phyloP scores from a whole-genome alignment of 2,888 invertebrate species.

The Clusia tigrina region DNA sequence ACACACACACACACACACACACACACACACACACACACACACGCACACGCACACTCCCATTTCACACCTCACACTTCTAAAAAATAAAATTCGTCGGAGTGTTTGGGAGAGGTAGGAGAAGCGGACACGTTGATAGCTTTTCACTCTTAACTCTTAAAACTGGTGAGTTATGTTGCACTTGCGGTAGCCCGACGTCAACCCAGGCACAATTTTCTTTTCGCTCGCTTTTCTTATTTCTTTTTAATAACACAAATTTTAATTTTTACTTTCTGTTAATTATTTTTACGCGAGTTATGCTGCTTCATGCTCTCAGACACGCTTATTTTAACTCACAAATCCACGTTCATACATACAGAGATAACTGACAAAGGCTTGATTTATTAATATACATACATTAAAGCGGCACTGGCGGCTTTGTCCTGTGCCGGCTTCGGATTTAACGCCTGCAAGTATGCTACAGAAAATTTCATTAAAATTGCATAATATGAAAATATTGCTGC shows the following conservation, averaged over 20 bases:
- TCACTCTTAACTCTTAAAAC: not conserved
- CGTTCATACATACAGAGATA: not conserved
- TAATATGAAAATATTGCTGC: not conserved
- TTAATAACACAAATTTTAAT: not conserved
- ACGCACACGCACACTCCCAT: too few relatives aligned
- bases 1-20: too few relatives aligned
- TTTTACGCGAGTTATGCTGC: not conserved
- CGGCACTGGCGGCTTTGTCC: not conserved
- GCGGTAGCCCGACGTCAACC: not conserved
- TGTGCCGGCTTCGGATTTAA: not conserved
- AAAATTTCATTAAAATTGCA: not conserved
- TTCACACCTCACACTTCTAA: not conserved
- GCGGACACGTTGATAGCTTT: not conserved
- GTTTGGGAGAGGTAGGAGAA: not conserved
- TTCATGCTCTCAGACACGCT: not conserved
- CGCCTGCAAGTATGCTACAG: not conserved
- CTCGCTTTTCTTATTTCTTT: conserved; percentile 4
- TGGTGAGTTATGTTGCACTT: not conserved
- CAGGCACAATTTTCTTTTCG: not conserved
- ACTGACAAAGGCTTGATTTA: not conserved
- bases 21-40: too few relatives aligned
- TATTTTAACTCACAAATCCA: not conserved
- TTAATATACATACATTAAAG: conserved; percentile 2
- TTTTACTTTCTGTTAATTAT: conserved; percentile 2
- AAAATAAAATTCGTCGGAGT: not conserved